Evolutionary conservation across 2,113 vertebrate genomes (phyloP).

Genomic region (Albula glossodonta): DNA sequence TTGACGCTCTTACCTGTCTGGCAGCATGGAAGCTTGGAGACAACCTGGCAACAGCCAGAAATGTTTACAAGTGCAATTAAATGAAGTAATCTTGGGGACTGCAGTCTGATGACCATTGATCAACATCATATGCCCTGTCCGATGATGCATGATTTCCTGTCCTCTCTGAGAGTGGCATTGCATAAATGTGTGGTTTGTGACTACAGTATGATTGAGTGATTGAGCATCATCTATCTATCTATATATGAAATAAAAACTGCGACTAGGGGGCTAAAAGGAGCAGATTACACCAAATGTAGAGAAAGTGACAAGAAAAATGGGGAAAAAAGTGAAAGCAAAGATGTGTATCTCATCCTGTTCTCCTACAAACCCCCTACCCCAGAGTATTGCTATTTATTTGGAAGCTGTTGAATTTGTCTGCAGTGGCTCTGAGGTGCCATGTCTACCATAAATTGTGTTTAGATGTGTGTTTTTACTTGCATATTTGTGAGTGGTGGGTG

Average conservation of each 20-base stretch:
- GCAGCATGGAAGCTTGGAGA: too few species aligned
- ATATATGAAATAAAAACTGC: not conserved
- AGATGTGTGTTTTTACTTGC: slow-evolving; percentile 15
- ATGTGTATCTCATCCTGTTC: not conserved
- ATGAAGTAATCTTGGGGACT: too few species aligned
- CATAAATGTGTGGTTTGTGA: too few species aligned
- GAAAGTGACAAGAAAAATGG: not conserved
- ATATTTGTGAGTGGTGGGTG: not conserved
- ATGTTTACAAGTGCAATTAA: too few species aligned
- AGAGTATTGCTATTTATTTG: not conserved
- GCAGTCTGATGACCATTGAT: too few species aligned
- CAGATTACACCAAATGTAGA: not conserved
- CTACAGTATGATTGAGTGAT: too few species aligned
- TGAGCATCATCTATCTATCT: too few species aligned
- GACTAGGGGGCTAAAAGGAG: not conserved
- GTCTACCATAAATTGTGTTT: not conserved
- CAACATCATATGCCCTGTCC: too few species aligned
- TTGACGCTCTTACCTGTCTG: too few species aligned
- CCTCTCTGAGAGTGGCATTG: too few species aligned
- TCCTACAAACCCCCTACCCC: not conserved
- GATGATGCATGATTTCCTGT: too few species aligned
- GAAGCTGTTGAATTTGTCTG: not conserved
- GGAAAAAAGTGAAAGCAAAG: not conserved
- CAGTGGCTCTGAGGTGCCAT: not conserved
- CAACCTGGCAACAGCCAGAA: too few species aligned